These are phyloP conservation scores for Agrotis segetum DNA, from an alignment of 2,888 invertebrate genomes.

Conservation along the genomic window DNA sequence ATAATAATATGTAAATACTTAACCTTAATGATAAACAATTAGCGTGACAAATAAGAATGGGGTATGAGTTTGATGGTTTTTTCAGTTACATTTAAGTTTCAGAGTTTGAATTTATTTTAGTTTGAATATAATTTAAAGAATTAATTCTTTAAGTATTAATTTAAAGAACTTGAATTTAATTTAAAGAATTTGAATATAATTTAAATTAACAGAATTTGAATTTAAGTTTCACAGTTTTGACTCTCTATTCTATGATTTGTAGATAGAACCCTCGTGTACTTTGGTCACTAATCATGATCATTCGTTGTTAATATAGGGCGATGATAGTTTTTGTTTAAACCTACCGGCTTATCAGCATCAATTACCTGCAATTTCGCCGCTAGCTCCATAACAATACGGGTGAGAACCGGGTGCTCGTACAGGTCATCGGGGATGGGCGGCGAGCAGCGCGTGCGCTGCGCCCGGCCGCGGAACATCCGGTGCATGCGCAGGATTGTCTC, in stretches of 20 bases:
- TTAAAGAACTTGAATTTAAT: too few species aligned
- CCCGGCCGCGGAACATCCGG: slow-evolving; percentile 95
- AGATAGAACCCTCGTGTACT: too few species aligned
- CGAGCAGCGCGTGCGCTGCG: slow-evolving; percentile 96
- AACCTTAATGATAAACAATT: background rate
- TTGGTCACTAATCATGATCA: too few species aligned
- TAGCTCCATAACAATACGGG: slow-evolving; percentile 95
- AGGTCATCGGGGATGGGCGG: slow-evolving; percentile 97
- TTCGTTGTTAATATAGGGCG: too few species aligned
- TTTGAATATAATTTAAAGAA: background rate
- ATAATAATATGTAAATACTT: background rate
- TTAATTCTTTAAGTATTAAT: background rate
- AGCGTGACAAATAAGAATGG: background rate
- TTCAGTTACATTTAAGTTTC: background rate
- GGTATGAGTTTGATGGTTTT: background rate
- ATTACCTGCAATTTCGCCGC: slow-evolving; percentile 95
- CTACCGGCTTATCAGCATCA: background rate
- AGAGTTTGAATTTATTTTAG: background rate
- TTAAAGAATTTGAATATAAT: too few species aligned
- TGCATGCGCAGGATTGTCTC: slow-evolving; percentile 97
- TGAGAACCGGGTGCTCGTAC: slow-evolving; percentile 95
- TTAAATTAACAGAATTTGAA: too few species aligned
- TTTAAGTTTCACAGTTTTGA: too few species aligned
- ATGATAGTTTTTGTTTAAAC: too few species aligned
- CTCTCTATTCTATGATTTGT: too few species aligned